Base-by-base conservation (phyloP, 2,888 invertebrate species). In the Drosophila vallismaia region DNA sequence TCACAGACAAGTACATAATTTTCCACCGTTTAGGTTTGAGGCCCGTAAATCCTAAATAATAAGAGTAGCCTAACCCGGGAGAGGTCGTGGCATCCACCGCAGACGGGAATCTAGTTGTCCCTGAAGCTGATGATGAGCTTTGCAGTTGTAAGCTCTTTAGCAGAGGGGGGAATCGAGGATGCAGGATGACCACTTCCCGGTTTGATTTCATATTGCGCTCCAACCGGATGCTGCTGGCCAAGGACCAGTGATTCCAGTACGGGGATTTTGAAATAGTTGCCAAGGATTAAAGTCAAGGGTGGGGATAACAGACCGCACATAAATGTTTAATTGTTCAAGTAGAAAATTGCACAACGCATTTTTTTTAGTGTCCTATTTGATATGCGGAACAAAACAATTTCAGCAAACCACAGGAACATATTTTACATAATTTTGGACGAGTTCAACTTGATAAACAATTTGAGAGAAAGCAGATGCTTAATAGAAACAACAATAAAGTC, bases 371-470 rank as follows among this genome's bases (percentile, higher is more conserved):
- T 66, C 40, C 24, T 24, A 36, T 49, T 49, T 33, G 63, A 44
- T 44, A 36, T 31, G 33, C 28, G n/a, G 4, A 53, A 52, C 48
- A 48, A 57, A 44, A 44, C 44, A 44, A 44, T 31, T 57, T 42
- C 7, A 38, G 26, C 54, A 51, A 31, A 67, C 67, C 73, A 59
- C 68, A 80, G 69, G 52, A 82, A 80, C 85, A 83, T 83, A 87
- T 87, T 83, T 87, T 76, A 87, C 87, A 85, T 83, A 83, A 81
- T 87, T 83, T 73, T 58, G 58, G 45, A 57, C 75, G 74, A 73
- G 76, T 81, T 70, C 72, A 76, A 87, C 79, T 82, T 82, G 82
- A 85, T 87, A 83, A 83, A 83, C 86, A 83, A 83, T 83, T 83
- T 85, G 71, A 85, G 79, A 85, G 74, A 79, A 86, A 84, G 75